Base-by-base conservation (phyloP, 2,888 invertebrate species). In the Reticulitermes lucifugus region DNA sequence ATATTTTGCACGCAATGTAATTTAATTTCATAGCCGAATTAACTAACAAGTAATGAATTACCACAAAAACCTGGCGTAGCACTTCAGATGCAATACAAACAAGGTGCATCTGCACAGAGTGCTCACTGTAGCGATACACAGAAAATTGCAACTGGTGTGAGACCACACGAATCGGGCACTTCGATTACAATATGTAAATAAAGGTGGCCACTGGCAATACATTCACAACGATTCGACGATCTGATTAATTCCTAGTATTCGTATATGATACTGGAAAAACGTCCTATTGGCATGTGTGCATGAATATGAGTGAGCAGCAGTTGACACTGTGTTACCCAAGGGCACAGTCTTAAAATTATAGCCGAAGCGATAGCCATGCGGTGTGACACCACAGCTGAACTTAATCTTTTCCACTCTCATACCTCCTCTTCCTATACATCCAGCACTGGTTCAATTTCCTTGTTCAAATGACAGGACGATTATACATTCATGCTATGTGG, bases 401-500 rank as follows among this genome's bases (percentile, higher is more conserved):
- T 60, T 18, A 21, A 1, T 60, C 77, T 77, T 51, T 77, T 77
- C 51, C 77, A 43, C 9, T 25, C 18, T 46, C 46, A 10, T 25
- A 18, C 79, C 46, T 29, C 59, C 79, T 59, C 59, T 59, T 35
- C 21, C n/a, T 43, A 22, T 22, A 81, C 81, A 81, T 81, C 60
- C 60, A 81, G 51, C 65, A 81, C 60, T 65, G 70, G 84, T 84
- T 84, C 84, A 84, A 84, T 84, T 84, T 84, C 84, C 84, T 84
- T 80, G 84, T 70, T 80, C 80, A 80, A 84, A 84, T 84, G 70
- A 84, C 84, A 80, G n/a, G 77, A 71, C 80, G 84, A 84, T 84
- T 84, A 84, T 84, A 80, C 84, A 84, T 84, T 84, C 84, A 84
- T 84, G 51, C 80, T 79, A 41, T 79, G 84, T 71, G 84, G 71